Conservation (phyloP, 2,888 invertebrate genomes). For the Meliscaeva auricollis region DNA sequence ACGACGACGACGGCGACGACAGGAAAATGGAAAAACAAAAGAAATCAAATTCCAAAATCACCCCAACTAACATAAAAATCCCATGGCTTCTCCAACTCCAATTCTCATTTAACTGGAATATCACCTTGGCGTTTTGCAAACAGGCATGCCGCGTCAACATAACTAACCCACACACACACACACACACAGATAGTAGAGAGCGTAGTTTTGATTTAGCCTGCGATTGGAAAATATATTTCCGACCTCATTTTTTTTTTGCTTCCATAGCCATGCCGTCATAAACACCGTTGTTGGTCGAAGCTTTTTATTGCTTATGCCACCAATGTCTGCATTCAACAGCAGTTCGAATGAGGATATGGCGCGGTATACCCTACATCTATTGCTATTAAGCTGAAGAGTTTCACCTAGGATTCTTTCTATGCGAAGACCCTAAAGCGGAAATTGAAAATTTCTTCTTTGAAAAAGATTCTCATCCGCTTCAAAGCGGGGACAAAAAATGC, state of each 20-base stretch:
- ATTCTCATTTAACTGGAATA: slow-evolving; percentile 37
- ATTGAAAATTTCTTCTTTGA: slow-evolving; percentile 79
- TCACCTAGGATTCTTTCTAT: slow-evolving; percentile 45
- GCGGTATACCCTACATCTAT: slow-evolving; percentile 7
- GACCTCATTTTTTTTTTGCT: slow-evolving; percentile 26
- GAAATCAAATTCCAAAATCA: slow-evolving; percentile 47
- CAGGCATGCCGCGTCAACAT: slow-evolving; percentile 38
- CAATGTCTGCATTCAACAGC: slow-evolving; percentile 51
- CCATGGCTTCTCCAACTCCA: neutral
- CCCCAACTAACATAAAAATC: slow-evolving; percentile 35
- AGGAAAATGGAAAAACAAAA: slow-evolving; percentile 52
- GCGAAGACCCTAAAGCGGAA: slow-evolving; percentile 74
- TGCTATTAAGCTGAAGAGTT: neutral
- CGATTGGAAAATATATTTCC: slow-evolving; percentile 62
- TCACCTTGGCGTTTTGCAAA: slow-evolving; percentile 1
- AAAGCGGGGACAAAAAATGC: neutral
- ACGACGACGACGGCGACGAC: slow-evolving; percentile 12
- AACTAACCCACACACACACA: neutral
- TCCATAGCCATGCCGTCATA: slow-evolving; percentile 35
- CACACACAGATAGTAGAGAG: neutral
- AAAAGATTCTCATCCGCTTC: slow-evolving; percentile 61
- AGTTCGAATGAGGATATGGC: slow-evolving; percentile 7
- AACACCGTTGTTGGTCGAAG: slow-evolving; percentile 44
- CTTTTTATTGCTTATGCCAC: slow-evolving; percentile 17
- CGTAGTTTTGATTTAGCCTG: slow-evolving; percentile 54